Evolutionary conservation across 2,797 vertebrate species (phyloP).

Genomic region (Sandelia bainsii): DNA sequence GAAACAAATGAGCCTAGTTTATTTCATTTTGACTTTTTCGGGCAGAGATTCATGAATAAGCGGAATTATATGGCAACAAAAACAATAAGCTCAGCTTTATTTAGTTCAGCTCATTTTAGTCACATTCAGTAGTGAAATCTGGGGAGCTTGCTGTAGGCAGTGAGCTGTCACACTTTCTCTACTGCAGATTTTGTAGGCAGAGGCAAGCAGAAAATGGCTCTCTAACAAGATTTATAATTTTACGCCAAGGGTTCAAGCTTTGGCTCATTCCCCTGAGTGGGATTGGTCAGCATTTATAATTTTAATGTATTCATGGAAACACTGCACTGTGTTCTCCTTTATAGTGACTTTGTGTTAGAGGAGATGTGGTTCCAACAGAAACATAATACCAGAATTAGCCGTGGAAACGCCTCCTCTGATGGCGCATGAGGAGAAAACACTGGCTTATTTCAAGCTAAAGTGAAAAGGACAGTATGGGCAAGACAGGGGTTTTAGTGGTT

Average conservation of each 20-base stretch:
- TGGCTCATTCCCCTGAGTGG: slow-evolving; percentile 52
- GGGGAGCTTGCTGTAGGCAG: slow-evolving; percentile 54
- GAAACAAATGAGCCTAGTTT: slow-evolving; percentile 53
- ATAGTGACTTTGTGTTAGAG: slow-evolving; percentile 55
- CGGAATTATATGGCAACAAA: slow-evolving; percentile 40
- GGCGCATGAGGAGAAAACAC: slow-evolving; percentile 72
- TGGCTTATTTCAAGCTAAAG: slow-evolving; percentile 91
- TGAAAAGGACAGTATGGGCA: slow-evolving; percentile 95
- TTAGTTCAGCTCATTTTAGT: slow-evolving; percentile 65
- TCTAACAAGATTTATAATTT: slow-evolving; percentile 75
- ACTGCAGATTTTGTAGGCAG: slow-evolving; percentile 45
- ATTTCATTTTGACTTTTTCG: slow-evolving; percentile 28
- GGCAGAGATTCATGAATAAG: slow-evolving; percentile 39
- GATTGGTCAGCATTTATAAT: slow-evolving; percentile 72
- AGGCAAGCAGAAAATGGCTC: slow-evolving; percentile 58
- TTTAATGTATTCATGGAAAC: slow-evolving; percentile 77
- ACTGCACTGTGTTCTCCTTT: slow-evolving; percentile 55
- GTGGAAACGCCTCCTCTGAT: slow-evolving; percentile 72
- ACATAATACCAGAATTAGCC: slow-evolving; percentile 74
- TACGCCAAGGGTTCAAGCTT: slow-evolving; percentile 65
- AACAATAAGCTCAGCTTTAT: slow-evolving; percentile 56
- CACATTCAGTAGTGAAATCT: slow-evolving; percentile 50
- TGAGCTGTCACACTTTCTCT: slow-evolving; percentile 57
- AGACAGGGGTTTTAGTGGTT: slow-evolving; percentile 94
- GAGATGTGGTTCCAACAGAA: slow-evolving; percentile 54